Percentiles rank a stretch among this genome's conserved stretches.
These are phyloP conservation scores for Ichneumoninae sp. DNA, from an alignment of 2,888 invertebrate genomes.

Conservation along the genomic window DNA sequence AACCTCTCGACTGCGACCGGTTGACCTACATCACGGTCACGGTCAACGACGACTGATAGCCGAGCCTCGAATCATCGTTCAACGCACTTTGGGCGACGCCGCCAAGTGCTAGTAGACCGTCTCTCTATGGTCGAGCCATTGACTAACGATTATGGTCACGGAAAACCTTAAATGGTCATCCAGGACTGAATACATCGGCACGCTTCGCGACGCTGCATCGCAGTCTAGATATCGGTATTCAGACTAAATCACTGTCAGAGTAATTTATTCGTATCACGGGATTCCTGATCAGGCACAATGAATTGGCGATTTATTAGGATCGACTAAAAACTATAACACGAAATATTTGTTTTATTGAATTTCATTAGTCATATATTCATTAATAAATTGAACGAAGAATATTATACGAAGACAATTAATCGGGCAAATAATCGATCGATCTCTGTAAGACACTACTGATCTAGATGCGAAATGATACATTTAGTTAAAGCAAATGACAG, in stretches of 20 bases:
- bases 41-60: conserved; percentile 73
- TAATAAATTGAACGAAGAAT: no score
- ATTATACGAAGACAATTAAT: no score
- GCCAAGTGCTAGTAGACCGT: conserved; percentile 26
- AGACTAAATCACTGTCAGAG: background rate
- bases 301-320: background rate
- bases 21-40: conserved; percentile 83
- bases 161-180: conserved; percentile 66
- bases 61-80: conserved; percentile 49
- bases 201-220: conserved; percentile 52
- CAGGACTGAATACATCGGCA: conserved; percentile 65
- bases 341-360: no score
- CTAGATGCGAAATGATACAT: no score
- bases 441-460: no score
- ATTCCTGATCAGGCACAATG: background rate
- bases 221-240: conserved; percentile 49
- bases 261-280: background rate
- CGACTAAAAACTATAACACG: no score
- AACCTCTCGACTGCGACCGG: conserved; percentile 78
- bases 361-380: no score
- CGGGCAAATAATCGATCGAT: no score
- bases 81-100: conserved; percentile 63
- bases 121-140: conserved; percentile 29
- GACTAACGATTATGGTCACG: conserved; percentile 56
- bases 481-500: no score